Conservation (phyloP, 2,797 vertebrate genomes). For the Hemitrygon akajei region DNA sequence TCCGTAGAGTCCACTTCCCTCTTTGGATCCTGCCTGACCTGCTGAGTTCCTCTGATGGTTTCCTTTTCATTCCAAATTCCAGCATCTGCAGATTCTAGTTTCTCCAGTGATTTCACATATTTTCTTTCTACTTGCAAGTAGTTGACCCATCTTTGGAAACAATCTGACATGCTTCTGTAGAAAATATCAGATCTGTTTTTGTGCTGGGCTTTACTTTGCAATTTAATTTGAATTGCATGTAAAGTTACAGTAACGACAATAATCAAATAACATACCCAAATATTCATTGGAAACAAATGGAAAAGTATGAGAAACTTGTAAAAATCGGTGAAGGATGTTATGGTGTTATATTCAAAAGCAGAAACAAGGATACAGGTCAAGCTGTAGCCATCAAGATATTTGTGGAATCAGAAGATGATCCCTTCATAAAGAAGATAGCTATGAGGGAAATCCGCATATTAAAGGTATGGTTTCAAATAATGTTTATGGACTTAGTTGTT, state of each 20-base stretch:
- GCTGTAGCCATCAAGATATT: slow-evolving; percentile 37
- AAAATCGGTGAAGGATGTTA: slow-evolving; percentile 39
- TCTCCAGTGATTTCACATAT: neutral
- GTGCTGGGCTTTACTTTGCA: neutral
- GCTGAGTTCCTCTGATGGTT: no score
- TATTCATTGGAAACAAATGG: slow-evolving; percentile 20
- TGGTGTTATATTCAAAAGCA: slow-evolving; percentile 37
- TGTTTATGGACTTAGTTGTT: neutral
- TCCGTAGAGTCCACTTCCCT: no score
- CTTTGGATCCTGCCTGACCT: no score
- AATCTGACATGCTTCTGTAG: neutral
- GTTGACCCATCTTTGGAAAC: neutral
- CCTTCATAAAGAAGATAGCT: slow-evolving; percentile 37
- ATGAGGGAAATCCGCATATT: slow-evolving; percentile 37
- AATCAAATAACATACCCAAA: neutral
- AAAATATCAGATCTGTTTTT: neutral
- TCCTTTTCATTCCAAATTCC: no score
- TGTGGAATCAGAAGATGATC: slow-evolving; percentile 37
- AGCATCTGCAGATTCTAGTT: no score
- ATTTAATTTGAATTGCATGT: neutral
- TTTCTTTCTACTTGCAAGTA: slow-evolving; percentile 1
- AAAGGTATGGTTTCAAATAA: slow-evolving; percentile 28
- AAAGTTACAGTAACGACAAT: neutral
- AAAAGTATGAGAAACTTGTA: slow-evolving; percentile 38
- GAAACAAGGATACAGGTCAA: slow-evolving; percentile 34